These are phyloP conservation scores for Xestoiulus laeticollis DNA, from an alignment of 2,888 invertebrate species.

Conservation along the genomic window DNA sequence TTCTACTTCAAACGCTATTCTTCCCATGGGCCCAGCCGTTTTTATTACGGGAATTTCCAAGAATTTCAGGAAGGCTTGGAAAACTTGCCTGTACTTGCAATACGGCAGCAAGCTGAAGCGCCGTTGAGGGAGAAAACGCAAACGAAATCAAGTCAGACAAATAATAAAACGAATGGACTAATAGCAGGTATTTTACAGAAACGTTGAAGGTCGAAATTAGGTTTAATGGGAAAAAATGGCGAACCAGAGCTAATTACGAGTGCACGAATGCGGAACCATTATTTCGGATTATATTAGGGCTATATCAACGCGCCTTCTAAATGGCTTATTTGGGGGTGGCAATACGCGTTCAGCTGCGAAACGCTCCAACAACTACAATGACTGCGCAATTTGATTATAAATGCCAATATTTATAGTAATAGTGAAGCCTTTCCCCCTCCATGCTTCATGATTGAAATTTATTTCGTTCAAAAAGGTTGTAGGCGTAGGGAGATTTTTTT, in stretches of 20 bases:
- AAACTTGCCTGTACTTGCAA: background rate
- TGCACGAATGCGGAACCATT: constrained; percentile 34
- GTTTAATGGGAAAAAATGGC: constrained; percentile 29
- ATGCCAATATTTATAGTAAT: constrained; percentile 28
- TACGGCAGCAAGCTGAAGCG: background rate
- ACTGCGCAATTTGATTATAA: constrained; percentile 32
- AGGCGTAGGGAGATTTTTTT: background rate
- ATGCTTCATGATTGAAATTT: background rate
- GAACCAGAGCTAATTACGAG: constrained; percentile 5
- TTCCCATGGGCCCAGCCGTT: too few species aligned
- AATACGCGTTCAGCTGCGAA: background rate
- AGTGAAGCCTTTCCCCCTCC: background rate
- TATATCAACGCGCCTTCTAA: constrained; percentile 12
- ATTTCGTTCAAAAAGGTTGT: background rate
- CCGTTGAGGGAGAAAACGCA: background rate
- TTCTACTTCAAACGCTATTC: too few species aligned
- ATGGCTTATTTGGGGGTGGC: background rate
- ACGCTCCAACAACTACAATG: background rate
- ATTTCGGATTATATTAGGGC: constrained; percentile 16
- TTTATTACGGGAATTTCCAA: too few species aligned
- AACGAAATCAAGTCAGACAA: background rate
- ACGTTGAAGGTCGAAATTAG: background rate
- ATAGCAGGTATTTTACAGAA: background rate
- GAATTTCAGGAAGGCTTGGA: too few species aligned
- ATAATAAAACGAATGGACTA: background rate